Evolutionary conservation across 2,113 vertebrate species (phyloP).

Genomic region (Notiomystis cincta): DNA sequence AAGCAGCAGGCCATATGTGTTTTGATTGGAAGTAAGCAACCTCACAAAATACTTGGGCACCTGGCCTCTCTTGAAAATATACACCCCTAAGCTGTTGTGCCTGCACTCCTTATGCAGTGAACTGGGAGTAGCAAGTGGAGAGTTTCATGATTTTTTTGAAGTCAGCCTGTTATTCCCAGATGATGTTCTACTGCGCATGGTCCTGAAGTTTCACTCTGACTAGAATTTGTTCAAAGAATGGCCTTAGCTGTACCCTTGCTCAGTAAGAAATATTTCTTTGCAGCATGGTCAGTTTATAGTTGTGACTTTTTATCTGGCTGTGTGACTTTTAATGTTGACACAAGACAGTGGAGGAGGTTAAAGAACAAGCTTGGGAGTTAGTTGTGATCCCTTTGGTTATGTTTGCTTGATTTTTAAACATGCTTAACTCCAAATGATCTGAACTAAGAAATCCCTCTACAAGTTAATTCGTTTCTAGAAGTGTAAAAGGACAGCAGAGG

Average conservation of each 20-base stretch:
- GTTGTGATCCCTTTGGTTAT: neutral
- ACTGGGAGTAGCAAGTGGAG: neutral
- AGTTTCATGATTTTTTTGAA: neutral
- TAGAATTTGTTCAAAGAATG: neutral
- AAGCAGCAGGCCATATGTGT: neutral
- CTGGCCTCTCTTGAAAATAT: neutral
- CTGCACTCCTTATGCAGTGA: neutral
- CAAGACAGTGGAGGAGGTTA: accelerated
- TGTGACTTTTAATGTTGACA: neutral
- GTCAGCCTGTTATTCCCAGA: accelerated
- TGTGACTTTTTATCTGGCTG: neutral
- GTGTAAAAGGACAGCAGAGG: neutral
- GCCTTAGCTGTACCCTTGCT: neutral
- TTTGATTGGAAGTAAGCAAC: neutral
- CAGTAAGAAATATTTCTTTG: neutral
- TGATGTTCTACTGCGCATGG: neutral
- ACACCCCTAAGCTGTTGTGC: neutral
- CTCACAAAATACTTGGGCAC: neutral
- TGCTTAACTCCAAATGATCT: neutral
- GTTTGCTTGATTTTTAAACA: neutral
- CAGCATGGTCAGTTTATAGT: neutral
- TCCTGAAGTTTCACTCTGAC: neutral
- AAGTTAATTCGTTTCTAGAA: neutral
- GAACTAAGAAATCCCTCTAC: neutral
- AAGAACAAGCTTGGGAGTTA: neutral